Base-by-base conservation (phyloP, 2,797 vertebrate genomes). In the Argyrosomus regius region DNA sequence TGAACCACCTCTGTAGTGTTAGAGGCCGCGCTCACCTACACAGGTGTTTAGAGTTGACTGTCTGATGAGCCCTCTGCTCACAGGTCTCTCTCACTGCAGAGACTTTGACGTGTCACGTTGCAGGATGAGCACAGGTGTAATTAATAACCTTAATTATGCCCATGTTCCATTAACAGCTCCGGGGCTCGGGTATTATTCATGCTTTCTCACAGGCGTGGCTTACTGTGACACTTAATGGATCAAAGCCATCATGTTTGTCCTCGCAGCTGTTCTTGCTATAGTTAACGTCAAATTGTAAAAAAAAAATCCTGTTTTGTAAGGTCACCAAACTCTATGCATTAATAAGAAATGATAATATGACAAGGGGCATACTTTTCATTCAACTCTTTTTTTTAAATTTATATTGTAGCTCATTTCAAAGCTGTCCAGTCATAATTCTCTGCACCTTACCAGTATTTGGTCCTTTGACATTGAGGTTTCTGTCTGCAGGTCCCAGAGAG, bases 401-500 rank as follows among this genome's bases (percentile, higher is more conserved):
- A 24, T 35, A 18, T 43, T 45, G 20, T 7, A 31, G 7, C n/a
- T 41, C 0, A 41, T 43, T 60, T 35, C 35, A 31, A 50, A 43
- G 11, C 24, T 2, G 50, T 35, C 53, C 3, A 26, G 20, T 6
- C 48, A 10, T 24, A n/a, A n/a, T 20, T 64, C 45, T 74, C 31
- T 20, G 22, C 10, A 74, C 13, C 0, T 35, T 13, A 9, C 43
- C 6, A 35, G 31, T 56, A 49, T 28, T 72, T 14, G 10, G 22
- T n/a, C 28, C 1, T 41, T 18, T 78, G 46, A 62, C 22, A 16
- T 18, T 57, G 6, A 2, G 5, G 12, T 72, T 64, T 81, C n/a
- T 75, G 24, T 24, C 16, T 28, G 26, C 83, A 96, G 95, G 95
- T 96, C 58, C 96, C 96, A 0, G 95, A 96, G 66, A 90, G 94